Base-by-base conservation (phyloP, 2,797 vertebrate species). In the Oreochromis mossambicus region DNA sequence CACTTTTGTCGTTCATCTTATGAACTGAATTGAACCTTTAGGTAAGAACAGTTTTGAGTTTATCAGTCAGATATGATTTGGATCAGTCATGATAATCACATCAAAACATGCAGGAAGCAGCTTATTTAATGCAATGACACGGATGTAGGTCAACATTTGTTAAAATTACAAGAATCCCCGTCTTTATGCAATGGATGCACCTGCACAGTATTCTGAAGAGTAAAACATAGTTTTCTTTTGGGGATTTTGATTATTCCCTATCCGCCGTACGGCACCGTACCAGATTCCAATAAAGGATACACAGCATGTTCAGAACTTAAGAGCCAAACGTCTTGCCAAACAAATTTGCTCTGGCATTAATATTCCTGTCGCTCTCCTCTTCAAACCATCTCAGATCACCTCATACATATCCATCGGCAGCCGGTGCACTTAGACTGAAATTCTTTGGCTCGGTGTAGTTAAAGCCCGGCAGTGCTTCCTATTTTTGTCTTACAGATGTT, bases 321-420 rank as follows among this genome's bases (percentile, higher is more conserved):
- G 41, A 79, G 54, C 78, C n/a, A 48, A 38, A 75, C 3, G 50
- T 82, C 54, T 79, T 84, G 75, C 79, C 81, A 82, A 86, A 48
- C 58, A 87, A 81, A 63, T 90, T 82, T 36, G 26, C 68, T 88
- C 38, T 80, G 46, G 61, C 68, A 86, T 88, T 50, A 90, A 87
- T 82, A 81, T 88, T 79, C 75, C 81, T 76, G 38, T 81, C 76
- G 52, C 68, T 82, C 78, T 83, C 51, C 83, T 48, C 70, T 12
- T 32, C 79, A 87, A 83, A 82, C 73, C 24, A 73, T 68, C 78
- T 87, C 79, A 82, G 82, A 91, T 91, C 86, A 90, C 81, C 83
- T 93, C 92, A 88, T 93, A 82, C 87, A 92, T 83, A 89, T 90
- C 87, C 85, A 90, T 78, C 84, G 55, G 82, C 86, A 85, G 83